Base-by-base conservation (phyloP, 2,113 vertebrate species). In the Coptodon rendalli region DNA sequence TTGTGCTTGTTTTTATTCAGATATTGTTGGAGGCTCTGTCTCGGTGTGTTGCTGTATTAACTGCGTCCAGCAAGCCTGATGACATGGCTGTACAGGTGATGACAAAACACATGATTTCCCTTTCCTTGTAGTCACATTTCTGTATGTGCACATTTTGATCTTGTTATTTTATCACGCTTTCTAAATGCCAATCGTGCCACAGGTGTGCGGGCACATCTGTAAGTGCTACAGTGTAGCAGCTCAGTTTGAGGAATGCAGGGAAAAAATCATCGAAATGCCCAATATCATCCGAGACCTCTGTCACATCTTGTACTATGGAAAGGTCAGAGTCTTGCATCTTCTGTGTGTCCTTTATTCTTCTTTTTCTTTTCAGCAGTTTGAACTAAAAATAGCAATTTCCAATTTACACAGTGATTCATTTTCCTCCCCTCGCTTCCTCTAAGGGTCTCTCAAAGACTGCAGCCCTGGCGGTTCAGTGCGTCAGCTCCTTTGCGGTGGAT, bases 201-300 rank as follows among this genome's bases (percentile, higher is more conserved):
- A 99, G 99, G 99, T 99, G 16, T 99, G 98, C 95, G 98, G 98
- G 31, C 97, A 99, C 93, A 95, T 99, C 93, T 98, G 98, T 87
- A 98, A 95, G 87, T 99, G 98, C 93, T 99, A 98, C 87, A 99
- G 99, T 7, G 99, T 99, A 2, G 98, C 99, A 10, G 98, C 99
- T 81, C 98, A 99, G 93, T 99, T 99, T 95, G 98, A 99, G 90
- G 98, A 99, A 17, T 99, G 99, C 96, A 97, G 99, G 91, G 99
- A 99, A 91, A 99, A 99, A 96, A 99, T 99, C 80, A 98, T 98
- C 6, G 98, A 99, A 94, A 97, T 98, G 95, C 99, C 98, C 1
- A 97, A 96, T 83, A 98, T 99, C 95, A 99, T 99, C 90, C 97
- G 97, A 89, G 98, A 99, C 91, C 96, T 99, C 54, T 99, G 99